Evolutionary conservation across 2,888 invertebrate genomes (phyloP), one percentile per base, ranked within the genome.

Genomic region (Polietes domitor): DNA sequence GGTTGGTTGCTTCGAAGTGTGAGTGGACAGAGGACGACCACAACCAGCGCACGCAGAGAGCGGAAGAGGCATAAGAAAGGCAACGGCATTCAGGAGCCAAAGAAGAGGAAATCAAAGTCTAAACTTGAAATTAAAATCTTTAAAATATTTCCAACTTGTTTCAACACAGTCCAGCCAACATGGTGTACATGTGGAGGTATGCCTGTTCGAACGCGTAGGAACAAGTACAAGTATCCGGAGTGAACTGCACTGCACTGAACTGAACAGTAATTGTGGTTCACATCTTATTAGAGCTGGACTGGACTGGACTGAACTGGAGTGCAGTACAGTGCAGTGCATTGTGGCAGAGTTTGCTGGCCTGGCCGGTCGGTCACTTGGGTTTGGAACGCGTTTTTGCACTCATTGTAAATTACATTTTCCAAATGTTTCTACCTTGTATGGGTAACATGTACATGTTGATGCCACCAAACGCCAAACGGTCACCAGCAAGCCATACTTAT

Each of bases 331-430:
- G 9, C 37, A 63, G 32, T 32, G 37, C 63, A 9, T 15, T 32
- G 63, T 7, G 41, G 21, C 68, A 41, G 68, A 43, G 68, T 68
- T 24, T 1, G 28, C 28, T 61, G 61, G 61, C 61, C 61, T n/a
- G 70, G 41, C 72, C 63, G 75, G 65, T 75, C 68, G 24, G 43
- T 61, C 65, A 76, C 37, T 76, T 78, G 37, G 37, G 50, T 50
- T 77, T 68, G 81, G 86, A 78, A 85, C 80, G 82, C 85, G 78
- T 83, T 84, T 87, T 86, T 80, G 83, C 83, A 84, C 89, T 87
- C 88, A 89, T 89, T 89, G 88, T 89, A 89, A 89, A 90, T 89
- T 89, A 90, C 89, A 90, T 89, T 90, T 89, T 89, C 89, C 89
- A 89, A 89, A 89, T 89, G 88, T 87, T 89, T 89, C 86, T 88